Evolutionary conservation across 2,888 invertebrate genomes (phyloP).

Genomic region (Eristalis pertinax): DNA sequence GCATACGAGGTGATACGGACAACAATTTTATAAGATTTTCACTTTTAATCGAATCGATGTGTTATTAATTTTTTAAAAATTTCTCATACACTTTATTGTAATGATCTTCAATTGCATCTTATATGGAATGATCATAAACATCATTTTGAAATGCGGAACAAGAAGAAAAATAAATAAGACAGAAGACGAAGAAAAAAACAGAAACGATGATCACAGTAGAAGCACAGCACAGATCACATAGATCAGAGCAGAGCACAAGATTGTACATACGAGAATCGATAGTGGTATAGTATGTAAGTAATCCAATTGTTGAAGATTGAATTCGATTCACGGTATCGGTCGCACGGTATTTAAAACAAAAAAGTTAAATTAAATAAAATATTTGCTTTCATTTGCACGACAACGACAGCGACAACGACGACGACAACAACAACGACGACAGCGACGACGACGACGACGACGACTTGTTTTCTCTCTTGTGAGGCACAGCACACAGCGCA

Average conservation of each 20-base stretch:
- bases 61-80: constrained; percentile 20
- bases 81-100: constrained; percentile 53
- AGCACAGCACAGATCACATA: not conserved
- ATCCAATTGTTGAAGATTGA: constrained; percentile 59
- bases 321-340: constrained; percentile 22
- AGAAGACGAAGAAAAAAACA: not conserved
- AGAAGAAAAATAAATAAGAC: not conserved
- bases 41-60: constrained; percentile 42
- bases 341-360: constrained; percentile 22
- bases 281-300: constrained; percentile 23
- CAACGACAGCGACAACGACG: not conserved
- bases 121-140: constrained; percentile 47
- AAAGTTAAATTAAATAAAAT: constrained; percentile 20
- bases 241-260: not conserved
- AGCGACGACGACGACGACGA: not conserved
- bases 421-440: not conserved
- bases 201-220: constrained; percentile 12
- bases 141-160: constrained; percentile 32
- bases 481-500: constrained; percentile 15
- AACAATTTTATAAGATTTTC: constrained; percentile 52
- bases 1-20: constrained; percentile 6
- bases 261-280: not conserved
- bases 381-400: constrained; percentile 58
- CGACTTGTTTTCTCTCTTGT: constrained; percentile 52
- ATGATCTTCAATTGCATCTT: constrained; percentile 61